Base-by-base conservation (phyloP, 2,113 vertebrate genomes). In the Thalassoma bifasciatum region DNA sequence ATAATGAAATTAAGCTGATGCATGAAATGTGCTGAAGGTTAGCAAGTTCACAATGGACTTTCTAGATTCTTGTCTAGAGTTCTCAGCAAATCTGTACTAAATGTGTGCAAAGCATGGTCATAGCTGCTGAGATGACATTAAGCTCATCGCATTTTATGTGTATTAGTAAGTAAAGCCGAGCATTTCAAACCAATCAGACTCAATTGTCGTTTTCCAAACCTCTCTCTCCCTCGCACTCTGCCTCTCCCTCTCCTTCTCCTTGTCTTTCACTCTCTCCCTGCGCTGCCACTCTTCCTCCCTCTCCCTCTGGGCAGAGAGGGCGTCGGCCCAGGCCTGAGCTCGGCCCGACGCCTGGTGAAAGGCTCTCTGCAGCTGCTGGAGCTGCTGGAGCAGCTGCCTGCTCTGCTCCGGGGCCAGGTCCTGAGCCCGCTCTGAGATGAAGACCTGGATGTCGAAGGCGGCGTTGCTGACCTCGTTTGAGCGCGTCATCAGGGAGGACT, bases 381-480 rank as follows among this genome's bases (percentile, higher is more conserved):
- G 94, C 85, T 95, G 93, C 75, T 92, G 89, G 68, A 98, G 93
- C 37, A 98, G 92, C 77, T 91, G 92, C 68, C 93, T 90, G 92
- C 95, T 98, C 88, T 97, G 96, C 81, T 96, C 94, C 0, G 96
- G 95, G 5, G 81, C 91, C 71, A 98, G 72, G 68, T 98, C 96
- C 88, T 95, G 96, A 0, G 96, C 95, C 0, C 94, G 94, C 92
- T 99, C 96, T 0, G 97, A 97, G 86, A 98, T 94, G 64, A 99
- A 97, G 68, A 95, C 56, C 88, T 99, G 97, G 75, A 96, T 84
- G 75, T 96, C 94, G 1, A 95, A 94, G 50, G 94, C 96, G 0
- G 95, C 75, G 22, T 60, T 17, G 1, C 93, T 94, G 13, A 98
- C 94, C 62, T 97, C 93, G 5, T 73, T 81, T 54, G 95, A 96